A percentile compares a stretch with the other conserved stretches of the same genome.
phyloP scores from a whole-genome alignment of 2,888 invertebrate genomes.

The Capitulum mitella region DNA sequence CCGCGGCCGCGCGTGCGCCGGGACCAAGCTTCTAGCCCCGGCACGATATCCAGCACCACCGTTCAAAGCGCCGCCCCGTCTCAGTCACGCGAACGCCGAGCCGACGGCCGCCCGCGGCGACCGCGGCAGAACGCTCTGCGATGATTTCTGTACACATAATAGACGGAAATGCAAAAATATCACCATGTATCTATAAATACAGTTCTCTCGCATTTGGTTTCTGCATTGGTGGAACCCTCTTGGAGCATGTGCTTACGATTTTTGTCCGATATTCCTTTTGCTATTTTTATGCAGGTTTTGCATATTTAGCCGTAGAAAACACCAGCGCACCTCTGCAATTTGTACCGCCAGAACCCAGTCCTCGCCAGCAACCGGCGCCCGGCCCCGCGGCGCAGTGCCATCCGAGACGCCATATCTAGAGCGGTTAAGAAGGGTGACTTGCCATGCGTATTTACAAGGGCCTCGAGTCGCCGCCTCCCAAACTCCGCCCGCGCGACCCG shows the following conservation, averaged over 20 bases:
- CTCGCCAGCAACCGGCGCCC: background rate
- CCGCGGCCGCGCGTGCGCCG: background rate
- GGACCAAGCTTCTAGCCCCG: slow-evolving; percentile 5
- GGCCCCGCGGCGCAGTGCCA: background rate
- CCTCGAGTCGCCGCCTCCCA: background rate
- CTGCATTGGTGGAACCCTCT: background rate
- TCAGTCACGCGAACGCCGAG: background rate
- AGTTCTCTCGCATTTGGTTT: background rate
- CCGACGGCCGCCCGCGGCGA: background rate
- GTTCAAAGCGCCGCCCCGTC: background rate
- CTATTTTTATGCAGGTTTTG: slow-evolving; percentile 14
- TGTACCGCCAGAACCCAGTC: background rate
- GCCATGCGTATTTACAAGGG: background rate
- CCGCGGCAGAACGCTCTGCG: background rate
- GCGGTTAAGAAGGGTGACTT: background rate
- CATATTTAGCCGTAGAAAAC: background rate
- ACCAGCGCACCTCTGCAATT: background rate
- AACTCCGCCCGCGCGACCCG: too few relatives aligned
- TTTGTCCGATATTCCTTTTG: background rate
- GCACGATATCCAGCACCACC: background rate
- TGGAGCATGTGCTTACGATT: background rate
- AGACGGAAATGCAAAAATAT: slow-evolving; percentile 11
- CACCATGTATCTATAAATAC: slow-evolving; percentile 13
- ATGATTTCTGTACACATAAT: background rate
- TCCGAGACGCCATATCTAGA: background rate